Conservation (phyloP, 2,113 vertebrate species). For the Lepisosteus oculatus region DNA sequence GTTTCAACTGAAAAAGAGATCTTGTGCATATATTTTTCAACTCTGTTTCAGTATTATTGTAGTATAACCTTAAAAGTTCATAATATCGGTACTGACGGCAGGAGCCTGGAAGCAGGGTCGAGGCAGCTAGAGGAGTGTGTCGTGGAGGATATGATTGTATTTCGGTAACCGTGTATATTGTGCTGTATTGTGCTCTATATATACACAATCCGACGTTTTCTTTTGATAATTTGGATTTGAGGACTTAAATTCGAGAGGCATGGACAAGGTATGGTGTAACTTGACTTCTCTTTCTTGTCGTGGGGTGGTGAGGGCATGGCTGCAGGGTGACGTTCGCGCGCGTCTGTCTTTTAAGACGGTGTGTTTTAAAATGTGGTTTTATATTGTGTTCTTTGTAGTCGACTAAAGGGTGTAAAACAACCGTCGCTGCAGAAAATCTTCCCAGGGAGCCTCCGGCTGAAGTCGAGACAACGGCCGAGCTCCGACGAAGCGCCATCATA, state of each 20-base stretch:
- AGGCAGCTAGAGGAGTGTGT: too few species aligned
- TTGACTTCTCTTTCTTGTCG: background rate
- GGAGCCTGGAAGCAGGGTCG: too few species aligned
- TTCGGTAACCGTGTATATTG: too few species aligned
- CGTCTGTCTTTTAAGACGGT: too few species aligned
- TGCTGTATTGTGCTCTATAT: background rate
- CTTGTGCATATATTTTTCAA: background rate
- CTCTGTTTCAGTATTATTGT: background rate
- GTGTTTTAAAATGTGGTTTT: too few species aligned
- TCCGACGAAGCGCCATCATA: background rate
- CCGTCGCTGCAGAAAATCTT: background rate
- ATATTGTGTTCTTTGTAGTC: too few species aligned
- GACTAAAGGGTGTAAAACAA: background rate
- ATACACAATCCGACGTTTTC: background rate
- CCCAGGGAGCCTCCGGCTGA: too few species aligned
- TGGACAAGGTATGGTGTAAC: conserved; percentile 14
- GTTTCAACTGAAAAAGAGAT: background rate
- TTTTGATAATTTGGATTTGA: background rate
- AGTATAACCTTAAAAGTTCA: too few species aligned
- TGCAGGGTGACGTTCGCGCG: background rate
- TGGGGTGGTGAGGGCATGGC: background rate
- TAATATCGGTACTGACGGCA: too few species aligned
- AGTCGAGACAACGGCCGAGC: background rate
- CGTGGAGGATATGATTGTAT: too few species aligned
- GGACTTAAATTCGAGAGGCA: background rate